Conservation (phyloP, 2,797 vertebrate genomes). For the Tokudaia muenninki region DNA sequence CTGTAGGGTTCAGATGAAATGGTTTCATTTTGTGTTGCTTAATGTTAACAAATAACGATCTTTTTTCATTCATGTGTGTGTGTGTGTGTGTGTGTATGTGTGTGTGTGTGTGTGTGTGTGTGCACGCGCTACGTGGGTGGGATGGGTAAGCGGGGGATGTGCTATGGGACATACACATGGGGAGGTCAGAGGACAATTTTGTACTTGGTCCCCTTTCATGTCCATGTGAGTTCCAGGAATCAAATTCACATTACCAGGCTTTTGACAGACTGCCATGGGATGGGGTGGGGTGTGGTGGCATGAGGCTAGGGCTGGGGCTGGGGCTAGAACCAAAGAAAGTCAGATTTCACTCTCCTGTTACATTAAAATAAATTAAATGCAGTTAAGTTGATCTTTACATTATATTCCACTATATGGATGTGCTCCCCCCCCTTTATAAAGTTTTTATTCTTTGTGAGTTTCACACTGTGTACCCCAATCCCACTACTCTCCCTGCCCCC, state of each 20-base stretch:
- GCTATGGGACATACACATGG: background rate
- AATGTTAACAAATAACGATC: background rate
- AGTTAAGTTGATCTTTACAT: background rate
- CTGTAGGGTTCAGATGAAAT: background rate
- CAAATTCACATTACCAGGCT: background rate
- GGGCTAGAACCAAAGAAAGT: background rate
- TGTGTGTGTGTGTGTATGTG: background rate
- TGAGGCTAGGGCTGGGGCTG: too few species aligned
- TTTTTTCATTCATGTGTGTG: background rate
- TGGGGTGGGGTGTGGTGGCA: too few species aligned
- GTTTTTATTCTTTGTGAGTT: background rate
- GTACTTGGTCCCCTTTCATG: background rate
- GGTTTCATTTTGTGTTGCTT: background rate
- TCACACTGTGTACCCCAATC: background rate
- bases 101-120: background rate
- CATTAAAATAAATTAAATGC: background rate
- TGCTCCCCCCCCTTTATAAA: background rate
- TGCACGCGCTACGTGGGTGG: background rate
- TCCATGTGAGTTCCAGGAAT: background rate
- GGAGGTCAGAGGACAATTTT: background rate
- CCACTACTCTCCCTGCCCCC: background rate
- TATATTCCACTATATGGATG: background rate
- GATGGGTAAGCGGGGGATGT: background rate
- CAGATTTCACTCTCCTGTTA: background rate
- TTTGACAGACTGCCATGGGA: background rate